phyloP scores from a whole-genome alignment of 2,797 vertebrate species.

The Hippopotamyrus pictus region DNA sequence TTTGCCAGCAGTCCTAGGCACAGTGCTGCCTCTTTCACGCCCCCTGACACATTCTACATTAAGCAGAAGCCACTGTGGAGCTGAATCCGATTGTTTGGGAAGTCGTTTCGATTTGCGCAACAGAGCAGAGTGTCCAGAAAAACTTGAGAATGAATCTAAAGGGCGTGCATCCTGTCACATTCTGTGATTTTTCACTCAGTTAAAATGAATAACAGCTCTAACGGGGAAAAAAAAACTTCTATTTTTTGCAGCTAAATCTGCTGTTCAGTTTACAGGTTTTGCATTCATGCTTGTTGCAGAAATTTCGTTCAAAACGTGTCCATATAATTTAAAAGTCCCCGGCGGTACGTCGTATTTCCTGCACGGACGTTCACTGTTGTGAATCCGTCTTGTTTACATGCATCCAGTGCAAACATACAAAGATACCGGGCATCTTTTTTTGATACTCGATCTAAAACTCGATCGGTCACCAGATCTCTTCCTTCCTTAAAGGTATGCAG shows the following conservation, averaged over 20 bases:
- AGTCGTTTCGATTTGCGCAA: background rate
- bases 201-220: background rate
- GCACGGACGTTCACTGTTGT: background rate
- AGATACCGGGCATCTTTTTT: background rate
- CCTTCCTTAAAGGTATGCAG: background rate
- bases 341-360: background rate
- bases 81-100: background rate
- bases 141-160: background rate
- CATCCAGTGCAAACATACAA: background rate
- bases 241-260: background rate
- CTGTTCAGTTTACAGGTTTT: background rate
- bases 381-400: background rate
- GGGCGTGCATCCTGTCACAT: background rate
- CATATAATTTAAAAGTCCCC: background rate
- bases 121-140: background rate
- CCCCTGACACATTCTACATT: background rate
- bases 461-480: background rate
- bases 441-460: slow-evolving; percentile 3
- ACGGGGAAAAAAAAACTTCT: background rate
- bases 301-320: background rate
- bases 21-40: background rate
- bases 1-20: background rate
- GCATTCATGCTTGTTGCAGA: background rate
- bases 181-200: background rate
- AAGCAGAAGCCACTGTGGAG: background rate